Conservation (phyloP, 2,797 vertebrate species). For the Dryobates pubescens region DNA sequence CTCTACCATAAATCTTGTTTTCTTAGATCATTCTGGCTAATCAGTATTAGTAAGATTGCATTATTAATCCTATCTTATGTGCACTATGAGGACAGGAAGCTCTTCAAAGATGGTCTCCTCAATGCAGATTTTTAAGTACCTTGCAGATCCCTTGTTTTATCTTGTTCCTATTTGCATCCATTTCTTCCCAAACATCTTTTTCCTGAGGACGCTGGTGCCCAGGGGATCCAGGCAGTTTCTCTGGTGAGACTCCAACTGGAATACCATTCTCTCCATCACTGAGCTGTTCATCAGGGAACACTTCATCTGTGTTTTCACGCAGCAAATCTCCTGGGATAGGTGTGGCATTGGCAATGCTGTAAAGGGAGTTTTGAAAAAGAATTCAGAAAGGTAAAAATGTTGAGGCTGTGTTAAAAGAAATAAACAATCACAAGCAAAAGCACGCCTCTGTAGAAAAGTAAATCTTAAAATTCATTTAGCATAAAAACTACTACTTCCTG, state of each 20-base stretch:
- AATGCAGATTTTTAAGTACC: slow-evolving; percentile 73
- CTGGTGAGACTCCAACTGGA: slow-evolving; percentile 80
- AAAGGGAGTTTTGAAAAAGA: neutral
- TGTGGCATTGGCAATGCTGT: slow-evolving; percentile 96
- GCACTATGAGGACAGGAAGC: neutral
- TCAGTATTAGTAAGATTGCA: neutral
- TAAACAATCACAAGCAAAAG: neutral
- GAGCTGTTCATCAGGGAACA: slow-evolving; percentile 96
- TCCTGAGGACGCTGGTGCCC: slow-evolving; percentile 87
- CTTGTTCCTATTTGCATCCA: slow-evolving; percentile 94
- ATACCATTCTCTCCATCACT: slow-evolving; percentile 95
- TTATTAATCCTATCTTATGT: neutral
- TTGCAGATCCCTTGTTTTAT: slow-evolving; percentile 88
- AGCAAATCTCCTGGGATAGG: slow-evolving; percentile 93
- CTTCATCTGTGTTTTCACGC: slow-evolving; percentile 97
- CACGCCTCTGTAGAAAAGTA: neutral
- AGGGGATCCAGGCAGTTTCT: slow-evolving; percentile 86
- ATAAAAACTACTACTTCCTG: neutral
- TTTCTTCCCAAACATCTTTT: slow-evolving; percentile 97
- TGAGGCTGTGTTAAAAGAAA: slow-evolving; percentile 60
- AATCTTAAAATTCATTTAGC: neutral
- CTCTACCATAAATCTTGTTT: neutral
- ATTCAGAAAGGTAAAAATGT: neutral
- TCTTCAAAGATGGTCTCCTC: neutral
- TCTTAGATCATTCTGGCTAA: neutral